Conservation (phyloP, 2,113 vertebrate species). For the Platysteira castanea region DNA sequence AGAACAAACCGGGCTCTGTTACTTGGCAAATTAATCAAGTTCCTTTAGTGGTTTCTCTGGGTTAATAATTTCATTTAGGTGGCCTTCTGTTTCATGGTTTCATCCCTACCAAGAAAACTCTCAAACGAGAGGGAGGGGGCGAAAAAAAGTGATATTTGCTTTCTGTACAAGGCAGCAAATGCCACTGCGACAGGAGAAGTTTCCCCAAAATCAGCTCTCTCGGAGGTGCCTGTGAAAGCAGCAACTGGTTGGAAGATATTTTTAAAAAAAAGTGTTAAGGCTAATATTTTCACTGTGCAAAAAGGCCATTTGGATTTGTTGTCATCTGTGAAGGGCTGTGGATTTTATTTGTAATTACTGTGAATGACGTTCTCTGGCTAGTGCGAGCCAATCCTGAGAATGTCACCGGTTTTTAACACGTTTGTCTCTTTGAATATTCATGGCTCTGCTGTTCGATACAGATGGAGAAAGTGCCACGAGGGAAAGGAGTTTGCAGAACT, state of each 20-base stretch:
- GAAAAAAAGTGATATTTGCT: neutral
- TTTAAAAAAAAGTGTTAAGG: constrained; percentile 2
- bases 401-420: constrained; percentile 18
- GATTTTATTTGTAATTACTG: constrained; percentile 28
- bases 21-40: constrained; percentile 61
- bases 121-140: neutral
- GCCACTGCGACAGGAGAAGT: neutral
- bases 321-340: constrained; percentile 40
- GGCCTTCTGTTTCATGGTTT: constrained; percentile 16
- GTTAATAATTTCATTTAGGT: constrained; percentile 61
- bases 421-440: constrained; percentile 54
- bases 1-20: constrained; percentile 57
- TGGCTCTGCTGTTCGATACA: neutral
- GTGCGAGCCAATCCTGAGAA: neutral
- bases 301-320: constrained; percentile 56
- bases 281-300: constrained; percentile 48
- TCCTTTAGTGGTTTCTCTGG: constrained; percentile 49
- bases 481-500: neutral
- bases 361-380: constrained; percentile 35
- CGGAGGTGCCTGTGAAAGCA: constrained; percentile 32
- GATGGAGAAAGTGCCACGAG: neutral
- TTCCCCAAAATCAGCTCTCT: neutral
- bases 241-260: constrained; percentile 29
- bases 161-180: neutral
- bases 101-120: constrained; percentile 19